A percentile compares a stretch with the other conserved stretches of the same genome.
These are phyloP conservation scores for Lytechinus variegatus DNA, from an alignment of 35 echinoderm and acorn worm genomes.

Conservation along the genomic window DNA sequence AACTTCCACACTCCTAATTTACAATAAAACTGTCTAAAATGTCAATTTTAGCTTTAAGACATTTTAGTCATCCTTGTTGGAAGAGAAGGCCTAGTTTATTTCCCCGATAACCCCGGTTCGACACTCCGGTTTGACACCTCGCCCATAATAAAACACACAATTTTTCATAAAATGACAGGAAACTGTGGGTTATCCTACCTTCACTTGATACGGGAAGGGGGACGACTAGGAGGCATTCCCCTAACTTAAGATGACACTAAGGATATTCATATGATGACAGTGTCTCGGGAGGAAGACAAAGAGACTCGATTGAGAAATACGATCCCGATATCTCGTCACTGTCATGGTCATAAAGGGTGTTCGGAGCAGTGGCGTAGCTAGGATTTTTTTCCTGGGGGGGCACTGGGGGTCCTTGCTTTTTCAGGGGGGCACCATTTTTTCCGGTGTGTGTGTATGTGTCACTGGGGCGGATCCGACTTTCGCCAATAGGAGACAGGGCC, in stretches of 20 bases:
- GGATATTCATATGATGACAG: background rate
- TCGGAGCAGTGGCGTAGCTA: too few relatives aligned
- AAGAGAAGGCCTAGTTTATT: background rate
- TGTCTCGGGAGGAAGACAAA: background rate
- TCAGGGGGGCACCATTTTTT: too few relatives aligned
- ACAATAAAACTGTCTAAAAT: background rate
- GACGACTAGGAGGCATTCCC: background rate
- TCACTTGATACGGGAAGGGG: constrained; percentile 22
- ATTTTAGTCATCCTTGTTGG: background rate
- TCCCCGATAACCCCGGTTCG: background rate
- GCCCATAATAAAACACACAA: background rate
- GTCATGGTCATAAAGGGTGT: background rate
- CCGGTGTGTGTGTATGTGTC: too few relatives aligned
- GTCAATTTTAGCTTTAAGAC: background rate
- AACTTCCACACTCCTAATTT: too few relatives aligned
- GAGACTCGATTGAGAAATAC: background rate
- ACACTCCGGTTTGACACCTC: constrained; percentile 21
- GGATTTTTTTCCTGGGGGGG: too few relatives aligned
- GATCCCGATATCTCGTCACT: background rate
- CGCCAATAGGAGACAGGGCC: too few relatives aligned
- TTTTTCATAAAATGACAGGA: constrained; percentile 25
- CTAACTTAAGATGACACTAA: background rate
- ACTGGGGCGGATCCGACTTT: too few relatives aligned
- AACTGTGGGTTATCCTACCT: constrained; percentile 1
- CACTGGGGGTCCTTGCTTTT: too few relatives aligned